A percentile compares a stretch with the other conserved stretches of the same genome.
phyloP scores from a whole-genome alignment of 2,888 invertebrate genomes.

The Netelia fuscicornis region DNA sequence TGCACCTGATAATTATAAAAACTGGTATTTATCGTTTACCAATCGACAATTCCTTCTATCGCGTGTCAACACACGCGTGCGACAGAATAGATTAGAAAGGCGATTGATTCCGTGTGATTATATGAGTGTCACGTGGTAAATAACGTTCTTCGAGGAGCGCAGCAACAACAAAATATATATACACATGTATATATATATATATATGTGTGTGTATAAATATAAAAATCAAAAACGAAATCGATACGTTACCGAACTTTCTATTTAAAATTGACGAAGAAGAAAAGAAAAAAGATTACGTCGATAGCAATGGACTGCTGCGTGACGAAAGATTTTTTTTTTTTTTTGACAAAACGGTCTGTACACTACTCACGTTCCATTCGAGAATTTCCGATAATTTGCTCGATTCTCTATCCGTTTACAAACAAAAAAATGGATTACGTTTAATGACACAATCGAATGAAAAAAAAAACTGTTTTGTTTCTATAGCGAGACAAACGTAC shows the following conservation, averaged over 20 bases:
- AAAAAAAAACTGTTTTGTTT: slow-evolving; percentile 8
- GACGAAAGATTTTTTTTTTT: not conserved
- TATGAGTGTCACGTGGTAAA: not conserved
- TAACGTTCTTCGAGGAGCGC: not conserved
- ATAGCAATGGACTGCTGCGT: not conserved
- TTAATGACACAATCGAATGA: not conserved
- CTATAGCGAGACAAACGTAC: not conserved
- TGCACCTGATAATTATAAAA: slow-evolving; percentile 34
- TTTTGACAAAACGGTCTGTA: not conserved
- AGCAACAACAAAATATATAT: slow-evolving; percentile 4
- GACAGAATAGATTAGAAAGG: slow-evolving; percentile 61
- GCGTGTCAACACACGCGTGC: slow-evolving; percentile 44
- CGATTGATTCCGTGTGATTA: slow-evolving; percentile 26
- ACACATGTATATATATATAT: not conserved
- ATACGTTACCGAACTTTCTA: not conserved
- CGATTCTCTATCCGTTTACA: not conserved
- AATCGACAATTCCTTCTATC: slow-evolving; percentile 44
- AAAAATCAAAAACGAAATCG: not conserved
- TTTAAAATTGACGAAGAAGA: not conserved
- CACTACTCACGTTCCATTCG: no score
- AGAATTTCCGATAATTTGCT: slow-evolving; percentile 24
- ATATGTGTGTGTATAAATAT: not conserved
- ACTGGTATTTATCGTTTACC: slow-evolving; percentile 25
- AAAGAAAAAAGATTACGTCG: not conserved
- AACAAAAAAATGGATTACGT: slow-evolving; percentile 16